Conservation (phyloP, 2,888 invertebrate species). For the Acleris emargana region DNA sequence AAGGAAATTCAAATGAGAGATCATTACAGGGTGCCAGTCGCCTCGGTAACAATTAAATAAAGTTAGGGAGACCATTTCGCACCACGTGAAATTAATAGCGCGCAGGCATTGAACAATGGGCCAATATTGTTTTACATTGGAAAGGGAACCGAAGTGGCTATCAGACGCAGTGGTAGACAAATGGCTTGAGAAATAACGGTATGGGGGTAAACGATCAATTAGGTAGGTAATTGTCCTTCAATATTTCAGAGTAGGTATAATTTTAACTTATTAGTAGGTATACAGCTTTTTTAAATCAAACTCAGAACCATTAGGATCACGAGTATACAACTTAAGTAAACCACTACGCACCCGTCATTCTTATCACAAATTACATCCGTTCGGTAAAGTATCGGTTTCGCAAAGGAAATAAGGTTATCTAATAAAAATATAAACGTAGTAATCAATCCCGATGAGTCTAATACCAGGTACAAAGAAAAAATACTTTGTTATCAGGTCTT, state of each 20-base stretch:
- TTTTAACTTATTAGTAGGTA: too few relatives aligned
- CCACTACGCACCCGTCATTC: too few relatives aligned
- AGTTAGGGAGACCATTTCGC: constrained; percentile 52
- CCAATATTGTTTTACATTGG: constrained; percentile 24
- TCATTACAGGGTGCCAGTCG: constrained; percentile 52
- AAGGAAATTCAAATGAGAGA: constrained; percentile 31
- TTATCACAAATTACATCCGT: too few relatives aligned
- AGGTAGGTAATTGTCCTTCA: too few relatives aligned
- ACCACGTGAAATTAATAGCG: constrained; percentile 54
- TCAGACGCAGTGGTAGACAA: constrained; percentile 40
- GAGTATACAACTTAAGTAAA: too few relatives aligned
- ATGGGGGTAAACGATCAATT: background rate
- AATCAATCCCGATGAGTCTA: constrained; percentile 26
- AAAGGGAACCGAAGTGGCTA: constrained; percentile 35
- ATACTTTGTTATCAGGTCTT: constrained; percentile 22
- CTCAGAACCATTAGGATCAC: background rate
- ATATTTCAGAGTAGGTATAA: too few relatives aligned
- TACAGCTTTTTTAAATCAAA: too few relatives aligned
- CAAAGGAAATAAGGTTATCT: constrained; percentile 2
- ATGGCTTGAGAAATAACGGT: constrained; percentile 10
- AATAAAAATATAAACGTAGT: constrained; percentile 1
- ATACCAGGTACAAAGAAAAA: constrained; percentile 25
- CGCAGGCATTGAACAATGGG: constrained; percentile 48
- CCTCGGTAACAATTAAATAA: constrained; percentile 50
- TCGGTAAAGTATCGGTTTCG: constrained; percentile 1